Percentiles rank a stretch among this genome's conserved stretches.
These are phyloP conservation scores for Pseudocheirus occidentalis DNA, from an alignment of 2,797 vertebrate species.

Conservation along the genomic window DNA sequence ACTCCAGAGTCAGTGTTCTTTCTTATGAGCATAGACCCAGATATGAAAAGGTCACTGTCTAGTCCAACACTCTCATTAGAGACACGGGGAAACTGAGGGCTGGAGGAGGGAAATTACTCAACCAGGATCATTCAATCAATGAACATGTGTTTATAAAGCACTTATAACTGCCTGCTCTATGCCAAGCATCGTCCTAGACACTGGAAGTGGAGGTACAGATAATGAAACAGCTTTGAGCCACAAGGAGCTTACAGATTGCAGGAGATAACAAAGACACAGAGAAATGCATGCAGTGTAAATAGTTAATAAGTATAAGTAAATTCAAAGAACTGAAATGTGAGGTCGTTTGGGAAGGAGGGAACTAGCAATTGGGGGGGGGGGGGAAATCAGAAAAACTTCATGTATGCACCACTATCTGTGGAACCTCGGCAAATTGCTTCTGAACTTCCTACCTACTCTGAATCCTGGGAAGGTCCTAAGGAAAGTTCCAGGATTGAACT, in stretches of 20 bases:
- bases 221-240: neutral
- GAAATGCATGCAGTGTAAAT: neutral
- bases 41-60: neutral
- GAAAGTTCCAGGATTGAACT: neutral
- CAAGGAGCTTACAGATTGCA: neutral
- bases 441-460: neutral
- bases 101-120: neutral
- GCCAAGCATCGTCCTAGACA: neutral
- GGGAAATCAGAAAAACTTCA: neutral
- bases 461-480: neutral
- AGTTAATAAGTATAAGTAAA: neutral
- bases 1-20: neutral
- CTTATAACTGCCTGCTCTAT: neutral
- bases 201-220: neutral
- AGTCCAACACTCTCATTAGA: neutral
- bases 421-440: neutral
- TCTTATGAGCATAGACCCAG: neutral
- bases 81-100: neutral
- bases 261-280: neutral
- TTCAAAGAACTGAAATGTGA: neutral
- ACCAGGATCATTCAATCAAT: neutral
- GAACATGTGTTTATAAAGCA: neutral
- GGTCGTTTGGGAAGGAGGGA: neutral
- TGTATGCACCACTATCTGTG: neutral
- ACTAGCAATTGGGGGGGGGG: neutral